Base-by-base conservation (phyloP, 1,140 invertebrate species). In the Drosophila subobscura region DNA sequence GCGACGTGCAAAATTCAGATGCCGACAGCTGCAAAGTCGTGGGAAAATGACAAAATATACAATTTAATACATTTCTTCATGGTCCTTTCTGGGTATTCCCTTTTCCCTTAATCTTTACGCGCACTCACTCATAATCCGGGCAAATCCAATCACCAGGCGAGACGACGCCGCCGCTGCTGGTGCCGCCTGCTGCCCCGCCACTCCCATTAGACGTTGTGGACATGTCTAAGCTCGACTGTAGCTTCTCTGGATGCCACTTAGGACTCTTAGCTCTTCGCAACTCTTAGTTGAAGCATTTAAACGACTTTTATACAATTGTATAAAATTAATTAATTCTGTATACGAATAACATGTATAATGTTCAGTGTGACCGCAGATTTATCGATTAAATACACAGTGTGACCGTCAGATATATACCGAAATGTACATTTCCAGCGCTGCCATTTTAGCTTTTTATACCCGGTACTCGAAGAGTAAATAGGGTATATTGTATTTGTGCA, bases 1-100 rank as follows among this genome's bases (percentile, higher is more conserved):
- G 88, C 98, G 93, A 75, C 97, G 94, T 14, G 97, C 96, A 94
- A 99, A 99, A 93, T 99, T 99, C 10, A 98, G 94, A 94, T 99
- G 99, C 51, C 95, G 96, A 93, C 98, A 98, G 91, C 96, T 97
- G 80, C 72, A 89, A 75, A 66, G 72, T 65, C 33, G 72, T n/a
- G 63, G 12, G 29, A 45, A 68, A 50, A 49, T 46, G 33, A 59
- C 55, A 75, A 58, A 75, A 71, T 57, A 54, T 57, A 73, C 53
- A 78, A 73, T 55, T 72, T 72, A 64, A 55, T 54, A 53, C 14
- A 84, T 66, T 61, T 45, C 45, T 42, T 20, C 16, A 25, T 61
- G n/a, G n/a, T 47, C 20, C 46, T 53, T 41, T 54, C 52, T 68
- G 41, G 29, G 44, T 37, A 37, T 37, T 37, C 55, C 42, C 61